A percentile compares a stretch with the other conserved stretches of the same genome.
Evolutionary conservation across 2,113 vertebrate species (phyloP).

Genomic region (Oreochromis tanganicae): DNA sequence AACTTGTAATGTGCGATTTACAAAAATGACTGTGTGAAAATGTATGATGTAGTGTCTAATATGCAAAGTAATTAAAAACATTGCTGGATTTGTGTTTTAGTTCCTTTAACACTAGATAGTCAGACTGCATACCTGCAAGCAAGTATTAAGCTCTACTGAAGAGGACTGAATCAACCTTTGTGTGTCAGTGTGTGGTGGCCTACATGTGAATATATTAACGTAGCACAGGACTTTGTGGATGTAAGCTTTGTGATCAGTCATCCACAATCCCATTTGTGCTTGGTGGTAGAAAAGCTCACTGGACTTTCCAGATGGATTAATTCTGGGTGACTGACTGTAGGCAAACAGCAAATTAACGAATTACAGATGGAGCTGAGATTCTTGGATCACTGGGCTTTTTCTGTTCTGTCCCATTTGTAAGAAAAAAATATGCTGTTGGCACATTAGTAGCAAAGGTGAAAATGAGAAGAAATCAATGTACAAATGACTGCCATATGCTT

Average conservation of each 20-base stretch:
- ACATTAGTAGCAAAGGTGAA: conserved; percentile 33
- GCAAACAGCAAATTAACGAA: conserved; percentile 67
- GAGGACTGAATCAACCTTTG: neutral
- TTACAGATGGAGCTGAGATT: conserved; percentile 47
- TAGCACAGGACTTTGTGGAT: conserved; percentile 4
- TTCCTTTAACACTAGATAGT: neutral
- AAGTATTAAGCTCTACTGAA: neutral
- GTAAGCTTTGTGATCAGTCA: conserved; percentile 60
- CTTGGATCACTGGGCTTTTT: conserved; percentile 49
- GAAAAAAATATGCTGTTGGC: neutral
- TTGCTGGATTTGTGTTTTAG: neutral
- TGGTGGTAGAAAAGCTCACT: conserved; percentile 57
- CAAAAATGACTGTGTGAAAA: neutral
- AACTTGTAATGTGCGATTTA: neutral
- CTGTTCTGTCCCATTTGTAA: conserved; percentile 13
- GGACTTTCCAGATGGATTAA: conserved; percentile 67
- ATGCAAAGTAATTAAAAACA: neutral
- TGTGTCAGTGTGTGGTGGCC: neutral
- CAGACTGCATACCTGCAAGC: neutral
- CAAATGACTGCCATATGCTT: neutral
- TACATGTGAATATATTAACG: conserved; percentile 10
- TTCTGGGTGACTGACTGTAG: conserved; percentile 57
- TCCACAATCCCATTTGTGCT: conserved; percentile 61
- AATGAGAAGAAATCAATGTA: neutral
- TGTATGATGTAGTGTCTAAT: neutral